Evolutionary conservation across 2,797 vertebrate species (phyloP).

Genomic region (Trachops cirrhosus): DNA sequence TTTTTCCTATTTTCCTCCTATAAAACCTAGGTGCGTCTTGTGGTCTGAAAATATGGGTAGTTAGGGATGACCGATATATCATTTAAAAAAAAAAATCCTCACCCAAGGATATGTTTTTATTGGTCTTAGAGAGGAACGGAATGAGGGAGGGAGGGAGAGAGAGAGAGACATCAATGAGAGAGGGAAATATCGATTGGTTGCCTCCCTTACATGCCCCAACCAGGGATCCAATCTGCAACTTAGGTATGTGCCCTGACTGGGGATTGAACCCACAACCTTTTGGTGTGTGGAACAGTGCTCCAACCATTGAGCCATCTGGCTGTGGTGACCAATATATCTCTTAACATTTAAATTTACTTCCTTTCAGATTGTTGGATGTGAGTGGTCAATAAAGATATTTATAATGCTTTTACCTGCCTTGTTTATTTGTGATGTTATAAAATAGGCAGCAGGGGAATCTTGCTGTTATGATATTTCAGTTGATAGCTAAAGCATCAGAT

Average conservation of each 20-base stretch:
- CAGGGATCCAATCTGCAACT: not conserved
- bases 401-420: not conserved
- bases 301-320: not conserved
- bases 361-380: not conserved
- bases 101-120: too few relatives aligned
- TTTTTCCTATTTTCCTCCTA: too few relatives aligned
- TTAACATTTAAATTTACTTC: not conserved
- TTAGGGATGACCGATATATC: not conserved
- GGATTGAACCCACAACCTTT: not conserved
- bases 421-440: slow-evolving; percentile 17
- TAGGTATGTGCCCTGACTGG: not conserved
- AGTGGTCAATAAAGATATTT: not conserved
- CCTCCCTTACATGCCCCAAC: not conserved
- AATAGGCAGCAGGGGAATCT: not conserved
- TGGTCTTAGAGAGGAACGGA: too few relatives aligned
- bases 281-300: not conserved
- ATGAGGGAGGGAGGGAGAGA: too few relatives aligned
- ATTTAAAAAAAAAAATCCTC: too few relatives aligned
- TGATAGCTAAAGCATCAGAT: not conserved
- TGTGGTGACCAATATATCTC: not conserved
- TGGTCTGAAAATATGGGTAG: not conserved
- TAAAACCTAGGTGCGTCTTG: too few relatives aligned
- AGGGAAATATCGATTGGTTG: not conserved
- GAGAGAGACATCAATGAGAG: not conserved
- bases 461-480: not conserved